phyloP scores from a whole-genome alignment of 2,888 invertebrate species.

The Acleris laterana region DNA sequence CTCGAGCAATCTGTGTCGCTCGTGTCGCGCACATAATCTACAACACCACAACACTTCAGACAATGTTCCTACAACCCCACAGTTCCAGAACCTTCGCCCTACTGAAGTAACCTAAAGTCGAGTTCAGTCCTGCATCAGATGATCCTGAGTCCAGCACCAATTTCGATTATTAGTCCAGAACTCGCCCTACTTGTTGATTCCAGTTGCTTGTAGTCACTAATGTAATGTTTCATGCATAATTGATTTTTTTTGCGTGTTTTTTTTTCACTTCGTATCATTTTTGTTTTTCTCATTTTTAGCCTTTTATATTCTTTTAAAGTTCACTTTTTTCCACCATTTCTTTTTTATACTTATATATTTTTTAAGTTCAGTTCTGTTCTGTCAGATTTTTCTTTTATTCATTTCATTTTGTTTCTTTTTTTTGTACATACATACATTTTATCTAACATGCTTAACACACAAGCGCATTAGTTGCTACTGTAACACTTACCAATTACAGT shows the following conservation, averaged over 20 bases:
- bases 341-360: constrained; percentile 39
- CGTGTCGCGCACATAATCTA: constrained; percentile 83
- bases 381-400: constrained; percentile 24
- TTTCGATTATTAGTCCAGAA: not conserved
- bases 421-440: constrained; percentile 20
- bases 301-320: constrained; percentile 21
- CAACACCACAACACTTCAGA: constrained; percentile 55
- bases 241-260: constrained; percentile 7
- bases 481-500: constrained; percentile 44
- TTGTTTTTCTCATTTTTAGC: constrained; percentile 2
- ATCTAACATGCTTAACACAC: constrained; percentile 33
- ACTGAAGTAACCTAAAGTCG: not conserved
- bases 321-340: constrained; percentile 37
- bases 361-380: constrained; percentile 36
- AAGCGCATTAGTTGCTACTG: constrained; percentile 36
- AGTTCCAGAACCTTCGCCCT: constrained; percentile 2
- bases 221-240: not conserved
- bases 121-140: no score
- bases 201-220: not conserved
- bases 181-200: not conserved
- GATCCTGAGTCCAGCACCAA: not conserved
- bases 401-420: constrained; percentile 33
- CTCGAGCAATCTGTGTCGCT: constrained; percentile 73
- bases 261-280: constrained; percentile 17
- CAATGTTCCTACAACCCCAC: constrained; percentile 16